A percentile compares a stretch with the other conserved stretches of the same genome.
These are phyloP conservation scores for Tipula unca DNA, from an alignment of 2,888 invertebrate species.

Conservation along the genomic window DNA sequence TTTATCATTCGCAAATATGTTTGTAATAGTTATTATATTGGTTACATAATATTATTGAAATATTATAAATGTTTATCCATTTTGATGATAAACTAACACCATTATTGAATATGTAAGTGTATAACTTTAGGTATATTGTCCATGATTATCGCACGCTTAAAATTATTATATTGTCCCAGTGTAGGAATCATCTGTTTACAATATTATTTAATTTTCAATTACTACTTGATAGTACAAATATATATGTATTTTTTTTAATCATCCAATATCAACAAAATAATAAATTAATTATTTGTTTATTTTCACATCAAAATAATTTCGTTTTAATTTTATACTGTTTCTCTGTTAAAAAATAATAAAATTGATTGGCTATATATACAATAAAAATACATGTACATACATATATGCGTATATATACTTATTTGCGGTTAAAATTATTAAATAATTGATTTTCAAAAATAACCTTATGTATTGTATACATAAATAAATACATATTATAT, in stretches of 20 bases:
- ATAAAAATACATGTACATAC: neutral
- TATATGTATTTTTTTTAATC: neutral
- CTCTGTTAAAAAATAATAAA: neutral
- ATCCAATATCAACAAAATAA: neutral
- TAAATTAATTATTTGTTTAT: neutral
- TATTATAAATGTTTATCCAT: too few species aligned
- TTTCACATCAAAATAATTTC: neutral
- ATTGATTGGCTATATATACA: neutral
- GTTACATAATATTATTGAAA: too few species aligned
- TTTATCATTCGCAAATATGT: too few species aligned
- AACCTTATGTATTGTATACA: neutral
- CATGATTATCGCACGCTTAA: too few species aligned
- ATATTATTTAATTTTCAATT: neutral
- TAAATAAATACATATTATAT: too few species aligned
- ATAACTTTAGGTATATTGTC: too few species aligned
- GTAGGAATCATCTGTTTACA: neutral
- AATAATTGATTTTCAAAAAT: neutral
- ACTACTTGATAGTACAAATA: too few species aligned
- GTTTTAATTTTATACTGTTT: neutral
- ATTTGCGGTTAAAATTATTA: neutral
- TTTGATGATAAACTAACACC: too few species aligned
- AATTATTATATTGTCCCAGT: too few species aligned
- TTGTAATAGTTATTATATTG: too few species aligned
- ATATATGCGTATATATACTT: neutral
- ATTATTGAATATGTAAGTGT: too few species aligned